phyloP scores from a whole-genome alignment of 2,113 vertebrate species.

The Silurus glanis region DNA sequence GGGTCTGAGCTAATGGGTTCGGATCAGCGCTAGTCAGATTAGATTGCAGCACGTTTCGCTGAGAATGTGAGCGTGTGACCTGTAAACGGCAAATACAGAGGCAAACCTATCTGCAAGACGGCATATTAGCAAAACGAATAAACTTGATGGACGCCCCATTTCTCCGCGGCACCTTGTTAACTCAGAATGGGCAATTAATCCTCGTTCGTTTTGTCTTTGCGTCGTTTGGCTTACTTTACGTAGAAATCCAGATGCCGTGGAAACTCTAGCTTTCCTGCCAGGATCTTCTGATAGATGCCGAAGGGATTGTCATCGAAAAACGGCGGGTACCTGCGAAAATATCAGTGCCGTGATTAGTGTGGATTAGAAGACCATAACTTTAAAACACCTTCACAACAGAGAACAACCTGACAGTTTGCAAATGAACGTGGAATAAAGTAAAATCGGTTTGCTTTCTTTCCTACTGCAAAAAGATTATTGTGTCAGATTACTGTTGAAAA shows the following conservation, averaged over 20 bases:
- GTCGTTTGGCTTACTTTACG: slow-evolving; percentile 80
- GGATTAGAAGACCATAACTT: neutral
- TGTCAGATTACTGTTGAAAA: slow-evolving; percentile 3
- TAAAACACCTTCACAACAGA: neutral
- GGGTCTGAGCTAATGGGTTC: slow-evolving; percentile 19
- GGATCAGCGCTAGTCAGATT: neutral
- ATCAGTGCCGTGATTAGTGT: neutral
- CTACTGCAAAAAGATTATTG: neutral
- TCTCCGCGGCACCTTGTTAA: slow-evolving; percentile 12
- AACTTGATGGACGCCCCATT: neutral
- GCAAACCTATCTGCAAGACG: neutral
- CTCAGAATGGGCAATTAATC: neutral
- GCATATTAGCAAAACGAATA: neutral
- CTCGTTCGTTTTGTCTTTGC: neutral
- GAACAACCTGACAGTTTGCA: neutral
- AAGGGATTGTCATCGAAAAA: slow-evolving; percentile 98
- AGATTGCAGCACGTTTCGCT: slow-evolving; percentile 13
- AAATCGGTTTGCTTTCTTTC: neutral
- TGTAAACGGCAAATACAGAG: neutral
- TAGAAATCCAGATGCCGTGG: slow-evolving; percentile 93
- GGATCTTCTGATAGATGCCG: slow-evolving; percentile 97
- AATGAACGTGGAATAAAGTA: neutral
- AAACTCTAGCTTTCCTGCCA: slow-evolving; percentile 94
- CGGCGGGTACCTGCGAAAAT: slow-evolving; percentile 82
- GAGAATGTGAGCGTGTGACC: neutral